Evolutionary conservation across 2,113 vertebrate species (phyloP).

Genomic region (Xiphophorus couchianus): DNA sequence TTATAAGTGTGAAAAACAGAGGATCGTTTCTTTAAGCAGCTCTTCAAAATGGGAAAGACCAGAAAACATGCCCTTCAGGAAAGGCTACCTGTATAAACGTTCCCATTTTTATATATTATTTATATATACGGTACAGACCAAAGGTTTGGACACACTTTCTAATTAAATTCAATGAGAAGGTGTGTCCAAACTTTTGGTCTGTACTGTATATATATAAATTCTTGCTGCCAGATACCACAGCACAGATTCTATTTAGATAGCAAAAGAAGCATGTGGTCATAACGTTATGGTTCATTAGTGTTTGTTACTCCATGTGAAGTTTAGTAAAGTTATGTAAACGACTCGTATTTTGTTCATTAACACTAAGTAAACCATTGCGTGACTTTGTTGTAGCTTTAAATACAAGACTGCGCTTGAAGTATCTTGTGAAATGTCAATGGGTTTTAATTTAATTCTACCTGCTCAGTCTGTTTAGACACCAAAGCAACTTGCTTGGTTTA

Average conservation of each 20-base stretch:
- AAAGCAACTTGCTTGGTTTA: neutral
- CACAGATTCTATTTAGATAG: neutral
- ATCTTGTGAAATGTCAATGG: neutral
- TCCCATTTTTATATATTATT: too few species aligned
- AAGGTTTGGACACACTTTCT: too few species aligned
- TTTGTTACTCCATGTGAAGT: neutral
- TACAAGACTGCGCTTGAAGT: neutral
- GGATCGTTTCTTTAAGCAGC: too few species aligned
- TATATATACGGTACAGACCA: too few species aligned
- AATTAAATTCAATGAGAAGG: too few species aligned
- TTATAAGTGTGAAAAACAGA: too few species aligned
- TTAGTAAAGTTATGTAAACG: neutral
- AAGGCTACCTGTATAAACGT: too few species aligned
- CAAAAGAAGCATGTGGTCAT: neutral
- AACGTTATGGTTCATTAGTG: neutral
- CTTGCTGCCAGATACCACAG: too few species aligned
- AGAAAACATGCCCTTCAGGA: too few species aligned
- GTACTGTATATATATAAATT: too few species aligned
- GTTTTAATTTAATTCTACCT: neutral
- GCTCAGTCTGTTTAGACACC: neutral
- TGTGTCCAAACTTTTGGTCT: too few species aligned
- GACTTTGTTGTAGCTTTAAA: neutral
- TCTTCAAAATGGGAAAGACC: too few species aligned
- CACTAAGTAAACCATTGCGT: neutral
- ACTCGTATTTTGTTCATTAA: neutral